Conservation (phyloP, 2,113 vertebrate genomes). For the Epinephelus fuscoguttatus region DNA sequence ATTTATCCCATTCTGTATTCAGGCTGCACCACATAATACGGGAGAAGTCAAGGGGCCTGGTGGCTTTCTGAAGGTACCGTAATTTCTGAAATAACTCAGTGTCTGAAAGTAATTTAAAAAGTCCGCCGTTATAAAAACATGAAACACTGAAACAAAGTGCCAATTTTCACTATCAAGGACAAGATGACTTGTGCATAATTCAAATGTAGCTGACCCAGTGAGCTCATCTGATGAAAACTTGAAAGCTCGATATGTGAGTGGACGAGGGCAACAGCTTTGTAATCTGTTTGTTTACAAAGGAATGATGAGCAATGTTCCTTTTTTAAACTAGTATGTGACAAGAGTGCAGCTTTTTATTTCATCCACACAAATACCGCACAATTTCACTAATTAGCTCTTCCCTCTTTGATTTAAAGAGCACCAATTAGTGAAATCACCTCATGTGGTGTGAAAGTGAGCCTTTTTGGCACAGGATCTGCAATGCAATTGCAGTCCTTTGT, state of each 20-base stretch:
- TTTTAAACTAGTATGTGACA: slow-evolving; percentile 18
- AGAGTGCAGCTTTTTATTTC: slow-evolving; percentile 18
- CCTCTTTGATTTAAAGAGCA: slow-evolving; percentile 27
- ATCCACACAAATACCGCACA: slow-evolving; percentile 32
- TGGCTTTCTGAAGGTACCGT: not conserved
- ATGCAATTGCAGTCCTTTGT: slow-evolving; percentile 2
- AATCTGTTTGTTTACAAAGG: slow-evolving; percentile 25
- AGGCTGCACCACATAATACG: slow-evolving; percentile 9
- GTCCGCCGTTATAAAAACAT: not conserved
- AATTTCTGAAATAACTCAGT: not conserved
- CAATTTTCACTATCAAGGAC: slow-evolving; percentile 42
- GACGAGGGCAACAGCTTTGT: slow-evolving; percentile 20
- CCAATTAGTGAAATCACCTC: slow-evolving; percentile 48
- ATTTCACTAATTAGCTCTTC: slow-evolving; percentile 25
- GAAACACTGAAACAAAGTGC: slow-evolving; percentile 37
- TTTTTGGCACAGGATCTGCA: slow-evolving; percentile 25
- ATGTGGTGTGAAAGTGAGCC: not conserved
- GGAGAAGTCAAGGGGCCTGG: slow-evolving; percentile 17
- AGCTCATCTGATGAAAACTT: slow-evolving; percentile 33
- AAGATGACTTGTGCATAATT: slow-evolving; percentile 27
- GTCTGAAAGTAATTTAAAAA: slow-evolving; percentile 22
- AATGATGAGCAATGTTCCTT: slow-evolving; percentile 23
- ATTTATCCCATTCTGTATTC: slow-evolving; percentile 22
- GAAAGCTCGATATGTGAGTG: slow-evolving; percentile 31
- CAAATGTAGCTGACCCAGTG: slow-evolving; percentile 30